Percentiles rank a stretch among this genome's conserved stretches.
Conservation (phyloP, 2,797 vertebrate genomes). For the Xenentodon cancila region DNA sequence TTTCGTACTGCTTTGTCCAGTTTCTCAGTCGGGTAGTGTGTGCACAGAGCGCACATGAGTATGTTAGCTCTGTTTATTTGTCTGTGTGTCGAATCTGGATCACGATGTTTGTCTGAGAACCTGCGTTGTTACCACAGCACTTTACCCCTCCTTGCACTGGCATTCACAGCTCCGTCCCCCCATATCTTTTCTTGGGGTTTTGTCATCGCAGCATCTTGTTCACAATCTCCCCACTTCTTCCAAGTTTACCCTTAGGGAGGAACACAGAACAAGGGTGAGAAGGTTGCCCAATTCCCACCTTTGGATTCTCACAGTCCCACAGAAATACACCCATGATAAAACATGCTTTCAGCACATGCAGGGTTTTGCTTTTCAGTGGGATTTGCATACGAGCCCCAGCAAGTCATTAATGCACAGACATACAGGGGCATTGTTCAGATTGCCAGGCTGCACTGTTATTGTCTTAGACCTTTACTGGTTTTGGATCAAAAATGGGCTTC, state of each 20-base stretch:
- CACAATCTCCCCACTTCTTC: conserved; percentile 62
- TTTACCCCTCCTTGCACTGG: conserved; percentile 53
- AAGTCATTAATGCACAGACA: conserved; percentile 74
- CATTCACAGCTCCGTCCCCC: conserved; percentile 61
- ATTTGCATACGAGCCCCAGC: conserved; percentile 69
- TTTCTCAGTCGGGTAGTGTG: conserved; percentile 51
- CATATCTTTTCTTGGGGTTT: conserved; percentile 63
- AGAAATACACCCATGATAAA: conserved; percentile 51
- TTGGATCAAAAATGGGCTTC: conserved; percentile 50
- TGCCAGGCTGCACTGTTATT: conserved; percentile 44
- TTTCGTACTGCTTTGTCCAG: conserved; percentile 29
- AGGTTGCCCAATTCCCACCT: conserved; percentile 86
- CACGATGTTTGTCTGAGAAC: conserved; percentile 59
- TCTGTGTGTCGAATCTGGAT: conserved; percentile 68
- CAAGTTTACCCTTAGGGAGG: conserved; percentile 56
- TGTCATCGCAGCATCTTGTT: conserved; percentile 55
- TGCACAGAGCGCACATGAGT: conserved; percentile 47
- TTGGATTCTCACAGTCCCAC: conserved; percentile 61
- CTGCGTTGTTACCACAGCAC: conserved; percentile 60
- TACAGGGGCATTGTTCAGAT: conserved; percentile 68
- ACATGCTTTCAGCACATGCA: conserved; percentile 60
- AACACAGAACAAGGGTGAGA: conserved; percentile 79
- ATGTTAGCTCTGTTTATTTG: conserved; percentile 37
- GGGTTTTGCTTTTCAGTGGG: conserved; percentile 50
- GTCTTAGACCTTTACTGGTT: conserved; percentile 45